Base-by-base conservation (phyloP, 2,888 invertebrate genomes). In the Spodoptera exigua region DNA sequence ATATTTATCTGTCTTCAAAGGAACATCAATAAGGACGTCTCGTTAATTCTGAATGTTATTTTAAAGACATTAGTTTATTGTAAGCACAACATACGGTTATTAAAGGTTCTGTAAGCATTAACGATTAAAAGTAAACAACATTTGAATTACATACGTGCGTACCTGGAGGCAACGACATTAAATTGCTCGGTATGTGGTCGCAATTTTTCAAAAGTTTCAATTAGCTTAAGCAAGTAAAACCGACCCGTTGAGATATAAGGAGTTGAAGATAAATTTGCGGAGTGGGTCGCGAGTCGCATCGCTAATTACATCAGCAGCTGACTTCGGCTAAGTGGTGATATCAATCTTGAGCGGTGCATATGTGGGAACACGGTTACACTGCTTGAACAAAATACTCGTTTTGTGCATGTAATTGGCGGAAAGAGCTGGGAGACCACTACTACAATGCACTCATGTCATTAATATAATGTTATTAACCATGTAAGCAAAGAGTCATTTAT, bases 261-360 rank as follows among this genome's bases (percentile, higher is more conserved):
- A 78, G 60, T 78, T 73, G 54, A 80, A 78, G 81, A 83, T 76
- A 79, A 79, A 79, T 78, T 82, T 74, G 72, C 70, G 65, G 70
- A 73, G 79, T 76, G 70, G 72, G 71, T 78, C 74, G 76, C 78
- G 66, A 80, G 76, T 74, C 61, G 80, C 76, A 80, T 85, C 83
- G 80, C 84, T 90, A 90, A 90, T 89, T 90, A 85, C 82, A 85
- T 88, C 89, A 88, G 85, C 89, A 88, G 89, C 86, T 88, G 88
- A 88, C 83, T 88, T 55, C 75, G 58, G 79, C 80, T 87, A 87
- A 89, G 85, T 87, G 85, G 78, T 66, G 87, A 89, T 89, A 90
- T 89, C 81, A 88, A 90, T 90, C 90, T 88, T 80, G 75, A 77
- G 78, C 76, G 75, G 74, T 76, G 78, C 81, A 82, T 78, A 82